Base-by-base conservation (phyloP, 2,113 vertebrate genomes). In the Ceyx melanurus region DNA sequence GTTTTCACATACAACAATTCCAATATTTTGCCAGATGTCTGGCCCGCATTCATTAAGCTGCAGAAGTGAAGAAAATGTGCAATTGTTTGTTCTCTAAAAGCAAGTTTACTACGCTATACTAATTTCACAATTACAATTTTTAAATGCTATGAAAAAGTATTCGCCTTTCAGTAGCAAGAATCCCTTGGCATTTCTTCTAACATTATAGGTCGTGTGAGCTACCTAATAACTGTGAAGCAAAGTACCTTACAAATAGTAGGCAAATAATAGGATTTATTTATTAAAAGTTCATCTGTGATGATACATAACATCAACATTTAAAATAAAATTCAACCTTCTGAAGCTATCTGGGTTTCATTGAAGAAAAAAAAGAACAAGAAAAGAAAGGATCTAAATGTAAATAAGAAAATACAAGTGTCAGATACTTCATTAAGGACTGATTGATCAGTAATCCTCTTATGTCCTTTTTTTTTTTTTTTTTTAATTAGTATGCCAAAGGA, bases 321-420 rank as follows among this genome's bases (percentile, higher is more conserved):
- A 94, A 82, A 81, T 42, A 76, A 88, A 95, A 95, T 58, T 66
- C 9, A 58, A 43, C 78, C 43, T 82, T 85, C 60, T 85, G 46
- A 66, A 89, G 40, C 31, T 37, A 90, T 45, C 13, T 20, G 70
- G 64, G 51, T 51, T 62, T 25, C 20, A 62, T 58, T 17, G 80
- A 40, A 80, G n/a, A 57, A 70, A 70, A 66, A 75, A 50, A 58
- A 67, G 33, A 48, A 46, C 9, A 46, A 46, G 62, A 73, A 94
- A 95, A 91, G 88, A 88, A 91, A 84, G 88, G 89, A 85, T 95
- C 78, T 92, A 90, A 91, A 96, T 92, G 92, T 86, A 95, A 94
- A 96, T 94, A 89, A 15, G 71, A 91, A 93, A 92, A 93, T 67
- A 76, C 67, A 79, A 80, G 66, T 73, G 58, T 66, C 81, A 76